Conservation (phyloP, 1,140 invertebrate species). For the Neocloeon triangulifer region DNA sequence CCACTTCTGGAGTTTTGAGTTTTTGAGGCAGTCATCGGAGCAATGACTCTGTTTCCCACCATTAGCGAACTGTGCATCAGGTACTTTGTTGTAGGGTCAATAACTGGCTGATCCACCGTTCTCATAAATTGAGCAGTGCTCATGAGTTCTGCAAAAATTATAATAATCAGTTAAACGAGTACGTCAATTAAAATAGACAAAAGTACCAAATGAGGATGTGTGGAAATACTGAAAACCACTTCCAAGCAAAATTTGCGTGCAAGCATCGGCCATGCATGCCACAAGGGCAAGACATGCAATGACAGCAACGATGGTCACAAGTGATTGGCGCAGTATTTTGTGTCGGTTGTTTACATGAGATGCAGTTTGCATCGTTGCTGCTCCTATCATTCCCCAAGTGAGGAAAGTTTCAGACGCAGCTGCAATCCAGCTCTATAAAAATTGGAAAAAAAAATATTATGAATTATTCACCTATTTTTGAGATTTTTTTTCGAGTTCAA, state of each 20-base stretch:
- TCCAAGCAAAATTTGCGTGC: slow-evolving; percentile 45
- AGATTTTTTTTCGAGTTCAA: background rate
- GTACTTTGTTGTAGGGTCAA: slow-evolving; percentile 28
- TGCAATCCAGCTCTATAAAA: slow-evolving; percentile 72
- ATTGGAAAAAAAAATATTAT: background rate
- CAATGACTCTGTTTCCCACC: slow-evolving; percentile 38
- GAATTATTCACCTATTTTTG: too few relatives aligned
- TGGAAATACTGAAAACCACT: slow-evolving; percentile 49
- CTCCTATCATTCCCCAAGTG: slow-evolving; percentile 72
- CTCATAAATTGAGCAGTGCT: slow-evolving; percentile 48
- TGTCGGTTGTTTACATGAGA: slow-evolving; percentile 45
- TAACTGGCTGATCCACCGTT: slow-evolving; percentile 21
- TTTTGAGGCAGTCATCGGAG: slow-evolving; percentile 26
- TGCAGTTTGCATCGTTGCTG: slow-evolving; percentile 52
- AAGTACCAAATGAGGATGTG: slow-evolving; percentile 67
- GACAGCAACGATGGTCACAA: slow-evolving; percentile 53
- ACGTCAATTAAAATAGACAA: too few relatives aligned
- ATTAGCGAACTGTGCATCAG: slow-evolving; percentile 45
- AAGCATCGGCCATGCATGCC: slow-evolving; percentile 58
- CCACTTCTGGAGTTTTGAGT: slow-evolving; percentile 32
- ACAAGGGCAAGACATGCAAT: slow-evolving; percentile 52
- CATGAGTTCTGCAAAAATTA: slow-evolving; percentile 42
- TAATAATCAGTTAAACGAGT: too few relatives aligned
- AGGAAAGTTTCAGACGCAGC: slow-evolving; percentile 72
- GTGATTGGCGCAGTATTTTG: slow-evolving; percentile 44